phyloP scores from a whole-genome alignment of 2,888 invertebrate species.

The Scaptomyza flava region DNA sequence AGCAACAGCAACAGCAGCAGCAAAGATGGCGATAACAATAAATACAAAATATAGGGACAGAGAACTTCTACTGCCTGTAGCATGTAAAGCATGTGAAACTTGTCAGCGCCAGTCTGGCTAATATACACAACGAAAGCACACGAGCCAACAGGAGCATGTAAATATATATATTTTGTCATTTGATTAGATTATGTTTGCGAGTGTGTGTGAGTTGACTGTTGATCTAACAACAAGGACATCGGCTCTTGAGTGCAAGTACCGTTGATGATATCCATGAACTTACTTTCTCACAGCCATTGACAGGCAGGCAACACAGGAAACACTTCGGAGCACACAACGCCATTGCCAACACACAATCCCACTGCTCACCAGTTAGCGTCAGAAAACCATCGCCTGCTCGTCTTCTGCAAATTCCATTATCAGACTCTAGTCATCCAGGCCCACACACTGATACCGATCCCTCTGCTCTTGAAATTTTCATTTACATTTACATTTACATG shows the following conservation, averaged over 20 bases:
- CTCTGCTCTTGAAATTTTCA: conserved; percentile 41
- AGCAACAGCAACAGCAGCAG: not conserved
- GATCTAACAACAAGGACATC: conserved; percentile 51
- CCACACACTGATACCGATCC: not conserved
- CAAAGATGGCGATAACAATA: conserved; percentile 22
- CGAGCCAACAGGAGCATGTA: conserved; percentile 5
- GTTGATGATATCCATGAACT: conserved; percentile 11
- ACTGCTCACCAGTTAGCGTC: not conserved
- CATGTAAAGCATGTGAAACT: conserved; percentile 10
- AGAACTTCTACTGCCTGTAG: conserved; percentile 3
- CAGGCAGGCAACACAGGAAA: conserved; percentile 25
- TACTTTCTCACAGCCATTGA: conserved; percentile 17
- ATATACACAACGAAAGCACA: conserved; percentile 29
- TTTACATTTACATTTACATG: conserved; percentile 36
- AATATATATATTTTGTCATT: conserved; percentile 56
- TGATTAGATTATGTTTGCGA: conserved; percentile 60
- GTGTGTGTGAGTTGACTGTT: conserved; percentile 29
- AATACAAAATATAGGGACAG: not conserved
- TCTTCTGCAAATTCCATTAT: conserved; percentile 48
- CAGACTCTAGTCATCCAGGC: conserved; percentile 17
- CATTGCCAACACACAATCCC: not conserved
- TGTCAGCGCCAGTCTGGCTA: conserved; percentile 51
- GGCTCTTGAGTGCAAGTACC: conserved; percentile 37
- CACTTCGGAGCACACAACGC: conserved; percentile 5
- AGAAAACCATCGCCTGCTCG: conserved; percentile 25